Evolutionary conservation across 2,888 invertebrate species (phyloP).

Genomic region (Lobophora halterata): DNA sequence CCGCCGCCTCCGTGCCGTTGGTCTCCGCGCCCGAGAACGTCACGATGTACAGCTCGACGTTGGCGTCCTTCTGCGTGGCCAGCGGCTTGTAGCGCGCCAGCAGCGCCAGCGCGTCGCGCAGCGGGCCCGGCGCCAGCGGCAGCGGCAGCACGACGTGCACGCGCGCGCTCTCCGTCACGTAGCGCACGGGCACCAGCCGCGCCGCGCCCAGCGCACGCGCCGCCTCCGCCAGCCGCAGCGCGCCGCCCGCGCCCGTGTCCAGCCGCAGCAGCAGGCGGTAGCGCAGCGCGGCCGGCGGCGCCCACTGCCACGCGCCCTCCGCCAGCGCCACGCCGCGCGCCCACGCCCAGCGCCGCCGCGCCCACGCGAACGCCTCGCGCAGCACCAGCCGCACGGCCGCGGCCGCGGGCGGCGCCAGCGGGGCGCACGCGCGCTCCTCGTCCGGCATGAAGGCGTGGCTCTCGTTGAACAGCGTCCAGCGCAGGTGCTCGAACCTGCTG

Average conservation of each 20-base stretch:
- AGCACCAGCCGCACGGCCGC: constrained; percentile 81
- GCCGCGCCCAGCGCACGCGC: constrained; percentile 92
- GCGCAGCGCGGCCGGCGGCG: constrained; percentile 53
- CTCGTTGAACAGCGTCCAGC: constrained; percentile 93
- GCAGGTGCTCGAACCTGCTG: constrained; percentile 87
- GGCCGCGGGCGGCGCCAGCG: constrained; percentile 83
- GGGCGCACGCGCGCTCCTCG: constrained; percentile 86
- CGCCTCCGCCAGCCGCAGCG: constrained; percentile 84
- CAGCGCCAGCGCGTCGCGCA: constrained; percentile 81
- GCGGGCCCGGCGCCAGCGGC: constrained; percentile 43
- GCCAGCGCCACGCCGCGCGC: constrained; percentile 33
- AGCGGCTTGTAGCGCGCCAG: constrained; percentile 86
- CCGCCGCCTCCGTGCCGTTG: constrained; percentile 1
- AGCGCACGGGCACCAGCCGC: constrained; percentile 94
- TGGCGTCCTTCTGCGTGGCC: constrained; percentile 87
- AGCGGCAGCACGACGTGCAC: constrained; percentile 89
- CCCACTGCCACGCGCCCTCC: constrained; percentile 64
- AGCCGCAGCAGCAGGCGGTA: constrained; percentile 51
- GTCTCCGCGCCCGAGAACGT: not conserved
- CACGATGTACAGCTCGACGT: constrained; percentile 88
- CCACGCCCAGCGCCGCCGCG: constrained; percentile 40
- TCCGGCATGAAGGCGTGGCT: constrained; percentile 91
- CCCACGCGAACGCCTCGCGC: constrained; percentile 30
- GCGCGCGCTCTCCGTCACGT: constrained; percentile 95
- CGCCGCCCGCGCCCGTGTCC: not conserved